Evolutionary conservation across 2,888 invertebrate genomes (phyloP).

Genomic region (Serrognathus titanus): DNA sequence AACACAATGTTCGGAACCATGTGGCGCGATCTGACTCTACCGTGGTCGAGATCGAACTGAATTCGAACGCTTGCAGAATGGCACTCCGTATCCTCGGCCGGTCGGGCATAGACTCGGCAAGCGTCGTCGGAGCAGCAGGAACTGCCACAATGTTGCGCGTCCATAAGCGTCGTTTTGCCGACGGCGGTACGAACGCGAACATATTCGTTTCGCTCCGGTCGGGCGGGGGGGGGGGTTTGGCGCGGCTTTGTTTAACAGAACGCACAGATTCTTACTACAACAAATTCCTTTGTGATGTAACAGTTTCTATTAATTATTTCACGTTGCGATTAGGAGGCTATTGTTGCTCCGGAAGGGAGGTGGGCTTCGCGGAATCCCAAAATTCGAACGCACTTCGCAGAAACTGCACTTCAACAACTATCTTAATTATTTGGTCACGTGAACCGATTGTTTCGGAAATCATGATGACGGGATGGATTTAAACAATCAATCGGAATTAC

Average conservation of each 20-base stretch:
- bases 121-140: not conserved
- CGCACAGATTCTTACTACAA: not conserved
- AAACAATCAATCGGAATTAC: too few species aligned
- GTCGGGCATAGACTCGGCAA: constrained; percentile 6
- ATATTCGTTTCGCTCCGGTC: not conserved
- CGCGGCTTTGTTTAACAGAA: not conserved
- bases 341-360: too few species aligned
- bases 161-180: constrained; percentile 3
- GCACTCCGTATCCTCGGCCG: constrained; percentile 1
- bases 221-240: not conserved
- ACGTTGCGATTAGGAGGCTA: too few species aligned
- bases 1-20: not conserved
- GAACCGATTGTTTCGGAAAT: too few species aligned
- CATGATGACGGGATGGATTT: too few species aligned
- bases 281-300: not conserved
- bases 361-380: too few species aligned
- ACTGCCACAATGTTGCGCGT: constrained; percentile 5
- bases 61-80: not conserved
- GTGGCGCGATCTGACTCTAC: not conserved
- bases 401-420: too few species aligned
- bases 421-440: too few species aligned
- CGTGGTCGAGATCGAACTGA: constrained; percentile 7
- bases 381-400: too few species aligned
- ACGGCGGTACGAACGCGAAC: not conserved
- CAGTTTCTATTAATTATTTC: too few species aligned